Conservation (phyloP, 2,797 vertebrate species). For the Helostoma temminkii region DNA sequence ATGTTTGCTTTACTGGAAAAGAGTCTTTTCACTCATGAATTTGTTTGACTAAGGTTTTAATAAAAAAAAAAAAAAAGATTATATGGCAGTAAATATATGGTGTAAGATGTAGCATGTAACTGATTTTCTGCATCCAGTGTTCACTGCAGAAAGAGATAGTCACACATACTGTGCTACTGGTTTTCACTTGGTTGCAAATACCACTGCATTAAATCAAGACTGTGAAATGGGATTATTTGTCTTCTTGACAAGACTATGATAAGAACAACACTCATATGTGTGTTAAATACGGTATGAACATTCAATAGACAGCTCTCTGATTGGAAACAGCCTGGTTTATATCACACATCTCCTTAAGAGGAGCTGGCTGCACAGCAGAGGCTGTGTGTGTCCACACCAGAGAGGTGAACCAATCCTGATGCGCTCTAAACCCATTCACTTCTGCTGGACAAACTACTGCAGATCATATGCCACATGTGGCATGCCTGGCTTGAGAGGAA, state of each 20-base stretch:
- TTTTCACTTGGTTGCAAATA: no score
- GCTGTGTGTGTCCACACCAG: slow-evolving; percentile 26
- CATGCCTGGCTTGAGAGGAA: background rate
- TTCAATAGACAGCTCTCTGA: no score
- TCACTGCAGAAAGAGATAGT: background rate
- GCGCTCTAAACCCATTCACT: slow-evolving; percentile 41
- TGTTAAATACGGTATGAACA: no score
- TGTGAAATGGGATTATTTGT: no score
- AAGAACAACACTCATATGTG: no score
- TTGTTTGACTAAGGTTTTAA: slow-evolving; percentile 16
- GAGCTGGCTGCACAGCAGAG: slow-evolving; percentile 43
- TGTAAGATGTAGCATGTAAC: background rate
- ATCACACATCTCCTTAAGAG: slow-evolving; percentile 27
- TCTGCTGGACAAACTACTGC: slow-evolving; percentile 10
- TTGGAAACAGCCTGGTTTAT: no score
- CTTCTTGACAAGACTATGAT: no score
- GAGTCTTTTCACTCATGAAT: background rate
- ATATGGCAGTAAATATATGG: background rate
- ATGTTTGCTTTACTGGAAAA: slow-evolving; percentile 26
- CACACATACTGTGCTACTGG: background rate
- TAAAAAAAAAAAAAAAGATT: slow-evolving; percentile 7
- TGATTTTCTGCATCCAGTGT: background rate
- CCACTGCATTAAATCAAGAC: no score
- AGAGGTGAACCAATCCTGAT: slow-evolving; percentile 11
- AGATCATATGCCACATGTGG: slow-evolving; percentile 30